Base-by-base conservation (phyloP, 2,113 vertebrate species). In the Trogon melanurus region DNA sequence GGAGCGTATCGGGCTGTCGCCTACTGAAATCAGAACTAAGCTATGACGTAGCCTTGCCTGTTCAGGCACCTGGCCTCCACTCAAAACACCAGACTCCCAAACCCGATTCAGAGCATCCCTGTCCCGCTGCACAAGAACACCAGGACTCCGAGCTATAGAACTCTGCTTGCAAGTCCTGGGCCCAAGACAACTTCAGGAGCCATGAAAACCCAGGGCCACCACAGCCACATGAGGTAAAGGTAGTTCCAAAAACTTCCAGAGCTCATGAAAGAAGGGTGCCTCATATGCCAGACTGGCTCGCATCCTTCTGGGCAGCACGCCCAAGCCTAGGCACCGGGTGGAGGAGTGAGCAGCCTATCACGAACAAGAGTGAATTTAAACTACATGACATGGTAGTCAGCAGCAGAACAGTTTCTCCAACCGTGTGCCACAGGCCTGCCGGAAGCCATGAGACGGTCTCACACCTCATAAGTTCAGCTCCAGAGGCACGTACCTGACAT, bases 401-500 rank as follows among this genome's bases (percentile, higher is more conserved):
- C 7, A 23, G 56, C 18, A 82, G n/a, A 73, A 51, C 14, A 11
- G 32, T 44, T 76, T 48, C 71, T 50, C 21, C 81, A 34, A 21
- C 23, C 45, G 8, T 21, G 41, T 10, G 22, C 50, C 41, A 29
- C 38, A 9, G 57, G 25, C 50, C 44, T 60, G 82, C 36, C 6
- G 34, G 44, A 32, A 83, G 67, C 56, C 44, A 29, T 10, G 3
- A 30, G 85, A 57, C 1, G 3, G 29, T 34, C 64, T 3, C 32
- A 61, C 5, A 32, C 60, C 51, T 67, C 0, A 0, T 25, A 32
- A 76, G 48, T 45, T 61, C 70, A 34, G 56, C 44, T 56, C 71
- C 41, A 18, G 32, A 26, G 16, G 30, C 1, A 72, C 6, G 13
- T 71, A 99, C 99, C 99, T 97, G 99, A 97, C 93, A 99, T 98